Evolutionary conservation across 2,797 vertebrate species (phyloP).

Genomic region (Zenarchopterus dispar): DNA sequence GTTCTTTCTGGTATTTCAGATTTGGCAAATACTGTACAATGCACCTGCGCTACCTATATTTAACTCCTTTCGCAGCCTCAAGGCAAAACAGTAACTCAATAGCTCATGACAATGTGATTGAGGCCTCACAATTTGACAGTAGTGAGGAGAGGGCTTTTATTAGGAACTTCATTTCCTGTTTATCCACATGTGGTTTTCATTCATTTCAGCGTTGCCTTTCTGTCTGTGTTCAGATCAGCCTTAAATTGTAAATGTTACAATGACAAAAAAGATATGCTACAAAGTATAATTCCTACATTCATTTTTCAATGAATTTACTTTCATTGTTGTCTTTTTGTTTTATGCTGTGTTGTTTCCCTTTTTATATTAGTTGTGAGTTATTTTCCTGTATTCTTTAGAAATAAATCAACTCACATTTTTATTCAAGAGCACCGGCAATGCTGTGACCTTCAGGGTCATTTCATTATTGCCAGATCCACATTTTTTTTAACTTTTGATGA

Average conservation of each 20-base stretch:
- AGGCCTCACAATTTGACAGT: conserved; percentile 19
- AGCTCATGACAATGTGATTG: conserved; percentile 24
- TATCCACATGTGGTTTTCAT: conserved; percentile 23
- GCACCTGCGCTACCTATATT: conserved; percentile 37
- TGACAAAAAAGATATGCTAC: no score
- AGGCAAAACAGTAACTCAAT: conserved; percentile 17
- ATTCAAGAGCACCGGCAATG: conserved; percentile 1
- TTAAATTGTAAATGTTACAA: not conserved
- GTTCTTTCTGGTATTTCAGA: conserved; percentile 10
- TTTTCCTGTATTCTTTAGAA: conserved; percentile 26
- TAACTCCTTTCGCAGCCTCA: conserved; percentile 20
- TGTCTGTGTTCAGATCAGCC: not conserved
- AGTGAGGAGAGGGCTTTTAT: not conserved
- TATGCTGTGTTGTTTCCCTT: conserved; percentile 12
- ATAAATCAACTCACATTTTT: conserved; percentile 30
- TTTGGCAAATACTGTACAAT: conserved; percentile 2
- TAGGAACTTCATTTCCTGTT: conserved; percentile 47
- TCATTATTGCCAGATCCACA: conserved; percentile 34
- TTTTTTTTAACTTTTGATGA: conserved; percentile 59
- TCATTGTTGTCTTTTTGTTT: not conserved
- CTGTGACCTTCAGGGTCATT: conserved; percentile 34
- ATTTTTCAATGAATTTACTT: no score
- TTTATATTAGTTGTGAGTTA: conserved; percentile 21
- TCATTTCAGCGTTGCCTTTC: not conserved
- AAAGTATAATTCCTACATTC: no score